Percentiles rank a stretch among this genome's conserved stretches.
Conservation (phyloP, 2,888 invertebrate genomes). For the Empis livida region DNA sequence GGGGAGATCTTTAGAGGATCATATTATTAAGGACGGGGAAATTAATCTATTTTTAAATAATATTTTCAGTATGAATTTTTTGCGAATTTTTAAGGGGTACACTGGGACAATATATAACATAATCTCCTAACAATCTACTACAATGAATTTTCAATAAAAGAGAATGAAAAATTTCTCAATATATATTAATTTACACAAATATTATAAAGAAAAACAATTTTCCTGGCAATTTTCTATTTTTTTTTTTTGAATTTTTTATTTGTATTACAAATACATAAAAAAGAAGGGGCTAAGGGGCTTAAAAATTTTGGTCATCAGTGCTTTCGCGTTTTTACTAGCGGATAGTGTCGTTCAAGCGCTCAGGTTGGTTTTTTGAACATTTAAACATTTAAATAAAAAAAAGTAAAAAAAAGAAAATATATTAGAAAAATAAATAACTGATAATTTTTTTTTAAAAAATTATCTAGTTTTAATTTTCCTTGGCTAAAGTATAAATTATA, state of each 20-base stretch:
- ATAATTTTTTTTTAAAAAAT: not conserved
- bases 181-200: too few species aligned
- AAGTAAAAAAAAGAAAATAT: constrained; percentile 9
- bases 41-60: too few species aligned
- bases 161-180: too few species aligned
- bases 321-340: constrained; percentile 40
- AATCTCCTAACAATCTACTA: too few species aligned
- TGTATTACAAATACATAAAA: constrained; percentile 9
- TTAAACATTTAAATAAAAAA: constrained; percentile 2
- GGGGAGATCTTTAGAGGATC: too few species aligned
- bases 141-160: too few species aligned
- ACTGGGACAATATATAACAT: too few species aligned
- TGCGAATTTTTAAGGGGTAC: too few species aligned
- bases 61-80: too few species aligned
- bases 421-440: constrained; percentile 3
- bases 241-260: constrained; percentile 3
- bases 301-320: constrained; percentile 35
- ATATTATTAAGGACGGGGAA: too few species aligned
- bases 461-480: too few species aligned
- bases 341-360: constrained; percentile 39
- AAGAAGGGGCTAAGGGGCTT: constrained; percentile 30
- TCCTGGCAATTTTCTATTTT: not conserved
- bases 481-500: too few species aligned
- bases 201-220: not conserved
- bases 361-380: constrained; percentile 30